These are phyloP conservation scores for Epinotia ramella DNA, from an alignment of 2,888 invertebrate species.

Conservation along the genomic window DNA sequence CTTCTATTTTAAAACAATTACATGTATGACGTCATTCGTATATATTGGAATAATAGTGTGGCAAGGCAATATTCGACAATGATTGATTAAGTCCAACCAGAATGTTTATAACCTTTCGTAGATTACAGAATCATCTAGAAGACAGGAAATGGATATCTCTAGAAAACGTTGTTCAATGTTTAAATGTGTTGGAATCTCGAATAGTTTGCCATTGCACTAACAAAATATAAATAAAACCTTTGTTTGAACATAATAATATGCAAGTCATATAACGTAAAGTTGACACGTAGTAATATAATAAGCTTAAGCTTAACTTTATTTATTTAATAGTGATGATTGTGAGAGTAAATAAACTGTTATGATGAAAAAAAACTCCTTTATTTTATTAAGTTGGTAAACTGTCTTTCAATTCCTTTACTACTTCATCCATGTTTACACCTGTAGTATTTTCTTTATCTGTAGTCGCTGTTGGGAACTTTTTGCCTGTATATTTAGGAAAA, in stretches of 20 bases:
- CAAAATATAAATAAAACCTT: constrained; percentile 22
- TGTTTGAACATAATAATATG: constrained; percentile 28
- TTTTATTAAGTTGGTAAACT: constrained; percentile 70
- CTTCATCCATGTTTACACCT: constrained; percentile 67
- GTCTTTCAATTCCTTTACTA: constrained; percentile 77
- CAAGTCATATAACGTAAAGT: constrained; percentile 39
- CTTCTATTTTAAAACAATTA: constrained; percentile 2
- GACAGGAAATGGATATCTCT: neutral
- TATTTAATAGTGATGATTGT: constrained; percentile 49
- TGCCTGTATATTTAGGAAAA: constrained; percentile 68
- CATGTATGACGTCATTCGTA: neutral
- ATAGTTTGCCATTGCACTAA: constrained; percentile 39
- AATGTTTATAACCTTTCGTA: neutral
- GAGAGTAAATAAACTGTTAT: constrained; percentile 51
- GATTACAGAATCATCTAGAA: neutral
- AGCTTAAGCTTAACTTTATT: constrained; percentile 39
- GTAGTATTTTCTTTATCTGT: constrained; percentile 51
- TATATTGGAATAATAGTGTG: neutral
- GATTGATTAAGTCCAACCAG: neutral
- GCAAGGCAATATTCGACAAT: constrained; percentile 34
- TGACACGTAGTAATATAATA: constrained; percentile 37
- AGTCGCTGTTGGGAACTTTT: constrained; percentile 66
- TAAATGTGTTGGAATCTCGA: constrained; percentile 36
- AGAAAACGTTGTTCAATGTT: constrained; percentile 7
- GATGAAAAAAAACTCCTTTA: constrained; percentile 15